Evolutionary conservation across 92 coral and sea anemone genomes (phyloP).

Genomic region (Bergia puertoricense): DNA sequence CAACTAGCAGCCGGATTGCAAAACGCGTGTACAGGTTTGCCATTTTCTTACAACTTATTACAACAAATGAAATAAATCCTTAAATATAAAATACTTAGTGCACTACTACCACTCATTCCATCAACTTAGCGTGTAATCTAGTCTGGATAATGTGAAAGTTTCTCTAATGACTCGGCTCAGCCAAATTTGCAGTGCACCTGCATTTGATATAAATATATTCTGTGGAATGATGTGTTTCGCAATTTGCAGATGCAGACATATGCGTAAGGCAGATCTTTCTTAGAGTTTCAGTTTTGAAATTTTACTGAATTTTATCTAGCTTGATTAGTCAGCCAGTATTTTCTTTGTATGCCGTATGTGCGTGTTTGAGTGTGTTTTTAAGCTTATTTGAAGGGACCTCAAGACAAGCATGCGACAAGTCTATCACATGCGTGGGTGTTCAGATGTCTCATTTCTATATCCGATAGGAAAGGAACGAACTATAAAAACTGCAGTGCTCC

Average conservation of each 20-base stretch:
- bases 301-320: background rate
- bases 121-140: background rate
- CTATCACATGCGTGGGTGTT: slow-evolving; percentile 25
- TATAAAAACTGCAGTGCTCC: background rate
- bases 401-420: slow-evolving; percentile 7
- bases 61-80: background rate
- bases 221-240: background rate
- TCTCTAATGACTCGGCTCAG: background rate
- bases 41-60: background rate
- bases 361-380: background rate
- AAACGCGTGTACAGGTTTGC: too few species aligned
- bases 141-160: background rate
- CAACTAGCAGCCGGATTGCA: background rate
- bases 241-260: background rate
- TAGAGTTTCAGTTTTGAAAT: background rate
- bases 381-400: background rate
- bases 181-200: background rate
- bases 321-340: background rate
- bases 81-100: background rate
- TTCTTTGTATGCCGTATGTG: background rate
- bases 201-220: background rate
- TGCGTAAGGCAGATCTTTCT: background rate
- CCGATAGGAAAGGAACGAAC: background rate
- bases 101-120: background rate
- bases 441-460: slow-evolving; percentile 5